Conservation (phyloP, 2,888 invertebrate genomes). For the Tipula helvola region DNA sequence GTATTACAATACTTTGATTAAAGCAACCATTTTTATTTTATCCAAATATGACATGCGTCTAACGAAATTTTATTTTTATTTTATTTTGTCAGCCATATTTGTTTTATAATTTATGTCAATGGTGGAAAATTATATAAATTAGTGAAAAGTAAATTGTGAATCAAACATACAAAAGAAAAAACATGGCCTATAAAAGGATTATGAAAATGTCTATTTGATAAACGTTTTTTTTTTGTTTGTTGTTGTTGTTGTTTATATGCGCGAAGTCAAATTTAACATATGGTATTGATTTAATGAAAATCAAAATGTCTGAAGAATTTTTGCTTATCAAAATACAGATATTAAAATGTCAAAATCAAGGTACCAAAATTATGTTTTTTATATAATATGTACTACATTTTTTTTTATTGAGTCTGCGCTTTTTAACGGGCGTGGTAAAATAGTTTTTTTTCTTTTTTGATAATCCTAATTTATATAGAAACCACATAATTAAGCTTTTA, state of each 20-base stretch:
- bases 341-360: not conserved
- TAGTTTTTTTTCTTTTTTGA: not conserved
- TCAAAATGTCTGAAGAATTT: not conserved
- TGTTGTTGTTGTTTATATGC: not conserved
- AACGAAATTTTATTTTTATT: not conserved
- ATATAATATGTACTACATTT: not conserved
- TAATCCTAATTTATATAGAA: not conserved
- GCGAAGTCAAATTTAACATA: not conserved
- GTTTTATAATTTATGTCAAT: not conserved
- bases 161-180: not conserved
- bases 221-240: not conserved
- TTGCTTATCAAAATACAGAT: not conserved
- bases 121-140: not conserved
- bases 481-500: not conserved
- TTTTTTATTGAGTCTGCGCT: constrained; percentile 1
- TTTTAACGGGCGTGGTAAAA: constrained; percentile 10
- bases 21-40: not conserved
- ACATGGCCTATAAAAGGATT: not conserved
- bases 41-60: not conserved
- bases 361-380: not conserved
- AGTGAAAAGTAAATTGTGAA: not conserved
- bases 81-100: not conserved
- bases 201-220: not conserved
- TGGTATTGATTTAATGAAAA: not conserved
- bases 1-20: not conserved